Evolutionary conservation across 2,113 vertebrate species (phyloP).

Genomic region (Eulemur macaco): DNA sequence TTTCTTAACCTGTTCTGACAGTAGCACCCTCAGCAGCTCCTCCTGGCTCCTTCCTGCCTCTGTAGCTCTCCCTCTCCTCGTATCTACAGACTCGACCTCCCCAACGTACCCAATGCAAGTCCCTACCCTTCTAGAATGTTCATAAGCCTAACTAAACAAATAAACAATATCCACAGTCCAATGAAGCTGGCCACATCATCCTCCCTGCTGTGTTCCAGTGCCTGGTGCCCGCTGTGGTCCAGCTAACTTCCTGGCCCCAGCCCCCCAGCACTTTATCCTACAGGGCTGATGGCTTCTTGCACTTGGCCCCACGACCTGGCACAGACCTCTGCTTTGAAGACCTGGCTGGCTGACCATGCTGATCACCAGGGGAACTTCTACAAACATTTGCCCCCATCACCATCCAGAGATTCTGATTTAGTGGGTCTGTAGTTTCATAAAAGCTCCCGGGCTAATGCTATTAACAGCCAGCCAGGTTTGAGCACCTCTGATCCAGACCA

Average conservation of each 20-base stretch:
- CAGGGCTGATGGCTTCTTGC: not conserved
- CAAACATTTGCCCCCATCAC: not conserved
- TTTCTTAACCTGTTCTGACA: not conserved
- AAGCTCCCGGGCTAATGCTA: not conserved
- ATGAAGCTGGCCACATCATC: not conserved
- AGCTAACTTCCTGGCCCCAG: not conserved
- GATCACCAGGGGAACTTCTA: not conserved
- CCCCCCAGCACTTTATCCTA: not conserved
- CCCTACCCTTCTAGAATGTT: not conserved
- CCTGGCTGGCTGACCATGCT: not conserved
- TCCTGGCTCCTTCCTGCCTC: not conserved
- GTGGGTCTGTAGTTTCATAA: not conserved
- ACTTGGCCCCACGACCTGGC: not conserved
- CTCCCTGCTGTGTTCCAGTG: accelerated
- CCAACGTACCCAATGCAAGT: not conserved
- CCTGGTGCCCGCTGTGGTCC: accelerated
- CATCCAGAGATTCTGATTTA: not conserved
- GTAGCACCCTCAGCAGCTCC: not conserved
- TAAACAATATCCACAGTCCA: not conserved
- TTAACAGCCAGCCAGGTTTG: not conserved
- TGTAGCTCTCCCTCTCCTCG: not conserved
- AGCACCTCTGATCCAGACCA: not conserved
- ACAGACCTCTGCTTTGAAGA: not conserved
- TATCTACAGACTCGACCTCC: not conserved
- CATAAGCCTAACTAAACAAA: not conserved